Conservation (phyloP, 2,888 invertebrate species). For the Tetrapedia diversipes region DNA sequence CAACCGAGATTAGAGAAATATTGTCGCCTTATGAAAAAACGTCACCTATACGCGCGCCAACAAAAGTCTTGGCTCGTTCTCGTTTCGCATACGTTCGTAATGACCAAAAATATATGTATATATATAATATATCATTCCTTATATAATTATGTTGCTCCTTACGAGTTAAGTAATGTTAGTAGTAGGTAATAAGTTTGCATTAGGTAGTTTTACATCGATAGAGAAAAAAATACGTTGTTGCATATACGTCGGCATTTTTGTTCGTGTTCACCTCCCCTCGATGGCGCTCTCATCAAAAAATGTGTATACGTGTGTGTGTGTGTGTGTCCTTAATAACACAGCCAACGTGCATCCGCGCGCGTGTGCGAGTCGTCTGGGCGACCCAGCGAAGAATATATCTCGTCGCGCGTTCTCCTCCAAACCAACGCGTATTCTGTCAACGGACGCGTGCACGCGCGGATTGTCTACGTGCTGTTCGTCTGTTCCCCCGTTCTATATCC, state of each 20-base stretch:
- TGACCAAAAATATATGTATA: constrained; percentile 83
- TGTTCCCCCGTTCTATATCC: constrained; percentile 46
- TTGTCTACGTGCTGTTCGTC: constrained; percentile 43
- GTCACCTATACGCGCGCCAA: constrained; percentile 76
- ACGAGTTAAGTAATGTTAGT: constrained; percentile 82
- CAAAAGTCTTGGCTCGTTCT: constrained; percentile 80
- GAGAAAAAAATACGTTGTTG: constrained; percentile 81
- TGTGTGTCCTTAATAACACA: too few relatives aligned
- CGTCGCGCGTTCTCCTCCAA: constrained; percentile 31
- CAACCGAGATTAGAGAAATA: constrained; percentile 78
- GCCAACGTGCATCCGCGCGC: constrained; percentile 10
- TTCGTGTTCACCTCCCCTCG: not conserved
- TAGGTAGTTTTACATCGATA: constrained; percentile 82
- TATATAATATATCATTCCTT: constrained; percentile 82
- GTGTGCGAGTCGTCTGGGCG: constrained; percentile 26
- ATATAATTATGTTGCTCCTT: constrained; percentile 82
- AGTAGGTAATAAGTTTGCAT: constrained; percentile 81
- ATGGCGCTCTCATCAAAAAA: constrained; percentile 2
- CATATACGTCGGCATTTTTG: constrained; percentile 21
- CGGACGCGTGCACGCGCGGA: constrained; percentile 54
- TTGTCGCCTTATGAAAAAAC: constrained; percentile 82
- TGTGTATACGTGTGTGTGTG: too few relatives aligned
- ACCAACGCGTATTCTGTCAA: constrained; percentile 29
- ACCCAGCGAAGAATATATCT: constrained; percentile 38
- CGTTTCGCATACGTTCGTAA: constrained; percentile 76